Evolutionary conservation across 2,888 invertebrate species (phyloP).

Genomic region (Callyntrura guangdongensis): DNA sequence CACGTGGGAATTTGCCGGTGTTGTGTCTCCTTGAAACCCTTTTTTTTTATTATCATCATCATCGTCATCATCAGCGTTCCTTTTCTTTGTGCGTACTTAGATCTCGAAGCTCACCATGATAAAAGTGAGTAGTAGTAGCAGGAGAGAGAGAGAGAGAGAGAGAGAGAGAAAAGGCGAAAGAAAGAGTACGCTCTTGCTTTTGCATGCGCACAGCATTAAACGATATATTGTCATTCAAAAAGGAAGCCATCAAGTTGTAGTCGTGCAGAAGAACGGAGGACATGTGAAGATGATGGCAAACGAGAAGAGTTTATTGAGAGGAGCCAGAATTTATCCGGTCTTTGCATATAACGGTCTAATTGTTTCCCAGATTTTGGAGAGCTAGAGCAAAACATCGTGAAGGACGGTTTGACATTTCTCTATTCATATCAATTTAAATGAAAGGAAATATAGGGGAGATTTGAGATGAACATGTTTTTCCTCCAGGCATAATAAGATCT

Average conservation of each 20-base stretch:
- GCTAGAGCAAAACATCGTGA: not conserved
- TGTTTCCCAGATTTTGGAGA: not conserved
- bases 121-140: slow-evolving; percentile 25
- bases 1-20: slow-evolving; percentile 82
- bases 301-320: not conserved
- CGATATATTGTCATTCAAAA: not conserved
- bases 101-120: slow-evolving; percentile 25
- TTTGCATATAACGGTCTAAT: not conserved
- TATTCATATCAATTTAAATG: slow-evolving; percentile 29
- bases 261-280: not conserved
- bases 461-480: slow-evolving; percentile 61
- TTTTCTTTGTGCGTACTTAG: slow-evolving; percentile 58
- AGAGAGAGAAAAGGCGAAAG: no score
- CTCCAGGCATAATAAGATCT: slow-evolving; percentile 48
- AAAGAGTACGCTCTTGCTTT: not conserved
- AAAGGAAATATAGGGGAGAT: slow-evolving; percentile 27
- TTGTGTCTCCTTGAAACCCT: slow-evolving; percentile 73
- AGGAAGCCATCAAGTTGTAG: not conserved
- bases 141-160: not conserved
- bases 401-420: not conserved
- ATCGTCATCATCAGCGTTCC: slow-evolving; percentile 25
- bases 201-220: not conserved
- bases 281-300: no score
- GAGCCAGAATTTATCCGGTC: not conserved
- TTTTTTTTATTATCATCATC: slow-evolving; percentile 60